Conservation (phyloP, 2,888 invertebrate species). For the Eilema depressum region DNA sequence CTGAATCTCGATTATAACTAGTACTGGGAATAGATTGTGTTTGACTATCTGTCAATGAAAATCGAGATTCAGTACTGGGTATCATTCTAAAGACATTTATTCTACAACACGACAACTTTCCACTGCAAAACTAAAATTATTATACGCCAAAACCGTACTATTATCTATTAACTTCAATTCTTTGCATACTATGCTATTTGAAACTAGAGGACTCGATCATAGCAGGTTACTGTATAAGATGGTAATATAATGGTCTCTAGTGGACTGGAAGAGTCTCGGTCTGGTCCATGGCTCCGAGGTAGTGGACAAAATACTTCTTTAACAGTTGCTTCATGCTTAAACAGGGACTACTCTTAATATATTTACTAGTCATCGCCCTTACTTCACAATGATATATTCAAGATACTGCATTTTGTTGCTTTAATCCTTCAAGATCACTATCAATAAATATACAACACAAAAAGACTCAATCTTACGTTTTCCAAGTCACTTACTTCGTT, state of each 20-base stretch:
- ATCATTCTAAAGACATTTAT: too few species aligned
- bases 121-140: too few species aligned
- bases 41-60: too few species aligned
- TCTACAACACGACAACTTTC: too few species aligned
- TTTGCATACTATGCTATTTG: too few species aligned
- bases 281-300: background rate
- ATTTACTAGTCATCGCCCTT: slow-evolving; percentile 7
- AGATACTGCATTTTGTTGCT: background rate
- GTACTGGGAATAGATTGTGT: too few species aligned
- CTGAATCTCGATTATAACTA: too few species aligned
- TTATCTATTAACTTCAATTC: too few species aligned
- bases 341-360: background rate
- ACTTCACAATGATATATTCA: background rate
- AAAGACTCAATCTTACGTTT: slow-evolving; percentile 37
- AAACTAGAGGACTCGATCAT: too few species aligned
- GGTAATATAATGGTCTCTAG: background rate
- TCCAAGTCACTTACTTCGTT: slow-evolving; percentile 64
- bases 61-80: too few species aligned
- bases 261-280: background rate
- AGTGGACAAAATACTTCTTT: background rate
- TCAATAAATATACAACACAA: slow-evolving; percentile 35
- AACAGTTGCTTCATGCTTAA: background rate
- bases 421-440: slow-evolving; percentile 18
- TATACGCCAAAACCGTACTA: too few species aligned
- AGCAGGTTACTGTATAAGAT: too few species aligned